These are phyloP conservation scores for Branchipolynoe longqiensis DNA, from an alignment of 2,888 invertebrate species.

Conservation along the genomic window DNA sequence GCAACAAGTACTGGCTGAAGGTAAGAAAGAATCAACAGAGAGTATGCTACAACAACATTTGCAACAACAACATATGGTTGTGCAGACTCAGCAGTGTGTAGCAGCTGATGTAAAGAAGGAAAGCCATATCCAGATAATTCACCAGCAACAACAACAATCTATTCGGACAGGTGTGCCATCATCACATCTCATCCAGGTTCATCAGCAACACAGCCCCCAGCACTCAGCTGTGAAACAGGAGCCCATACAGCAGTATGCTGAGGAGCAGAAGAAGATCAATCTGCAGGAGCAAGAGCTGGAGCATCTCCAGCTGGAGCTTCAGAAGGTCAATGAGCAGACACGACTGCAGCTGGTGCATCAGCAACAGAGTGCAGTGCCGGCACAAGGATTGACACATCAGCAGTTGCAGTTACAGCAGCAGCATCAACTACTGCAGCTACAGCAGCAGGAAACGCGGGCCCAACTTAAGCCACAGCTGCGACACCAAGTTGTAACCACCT, in stretches of 20 bases:
- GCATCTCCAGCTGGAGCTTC: not conserved
- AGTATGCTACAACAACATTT: not conserved
- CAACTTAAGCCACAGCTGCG: too few species aligned
- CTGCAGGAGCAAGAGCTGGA: constrained; percentile 8
- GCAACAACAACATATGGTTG: constrained; percentile 18
- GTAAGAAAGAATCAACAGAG: not conserved
- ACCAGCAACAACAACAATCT: not conserved
- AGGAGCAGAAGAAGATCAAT: constrained; percentile 8
- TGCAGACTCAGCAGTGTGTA: too few species aligned
- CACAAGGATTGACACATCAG: not conserved
- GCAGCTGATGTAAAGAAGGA: too few species aligned
- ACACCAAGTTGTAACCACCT: not conserved
- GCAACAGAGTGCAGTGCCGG: not conserved
- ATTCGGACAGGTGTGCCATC: too few species aligned
- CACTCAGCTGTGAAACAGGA: not conserved
- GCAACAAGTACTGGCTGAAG: not conserved
- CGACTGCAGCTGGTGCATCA: not conserved
- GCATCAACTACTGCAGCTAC: not conserved
- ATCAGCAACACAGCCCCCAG: not conserved
- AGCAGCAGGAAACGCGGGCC: not conserved
- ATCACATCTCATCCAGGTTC: too few species aligned
- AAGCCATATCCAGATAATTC: too few species aligned
- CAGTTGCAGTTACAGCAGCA: not conserved
- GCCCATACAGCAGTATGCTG: not conserved
- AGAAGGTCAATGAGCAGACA: not conserved